These are phyloP conservation scores for Ptilonorhynchus violaceus DNA, from an alignment of 2,113 vertebrate genomes.

Conservation along the genomic window DNA sequence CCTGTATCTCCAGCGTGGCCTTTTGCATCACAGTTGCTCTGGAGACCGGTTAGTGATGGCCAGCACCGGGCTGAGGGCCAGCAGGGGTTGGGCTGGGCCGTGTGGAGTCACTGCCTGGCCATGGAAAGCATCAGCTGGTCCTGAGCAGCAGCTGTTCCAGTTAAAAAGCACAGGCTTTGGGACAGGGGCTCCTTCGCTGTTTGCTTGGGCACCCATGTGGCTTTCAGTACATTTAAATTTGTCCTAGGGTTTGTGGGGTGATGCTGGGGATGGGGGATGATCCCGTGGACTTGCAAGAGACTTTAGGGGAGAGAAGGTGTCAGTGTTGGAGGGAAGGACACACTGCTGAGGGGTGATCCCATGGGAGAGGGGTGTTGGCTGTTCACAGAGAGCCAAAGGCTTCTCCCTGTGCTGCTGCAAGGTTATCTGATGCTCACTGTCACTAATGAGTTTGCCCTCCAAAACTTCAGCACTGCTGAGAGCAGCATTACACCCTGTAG, in stretches of 20 bases:
- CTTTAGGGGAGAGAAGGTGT: not conserved
- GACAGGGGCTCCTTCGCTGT: not conserved
- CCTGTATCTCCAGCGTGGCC: not conserved
- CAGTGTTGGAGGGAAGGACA: not conserved
- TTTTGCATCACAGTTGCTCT: conserved; percentile 61
- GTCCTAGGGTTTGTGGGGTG: not conserved
- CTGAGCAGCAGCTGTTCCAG: conserved; percentile 49
- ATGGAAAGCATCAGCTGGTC: not conserved
- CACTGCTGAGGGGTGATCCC: not conserved
- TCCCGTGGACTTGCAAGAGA: not conserved
- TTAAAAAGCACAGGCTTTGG: not conserved
- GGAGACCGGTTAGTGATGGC: conserved; percentile 35
- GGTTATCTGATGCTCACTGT: not conserved
- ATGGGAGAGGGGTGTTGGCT: not conserved
- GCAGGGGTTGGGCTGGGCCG: conserved; percentile 21
- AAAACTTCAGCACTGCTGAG: not conserved
- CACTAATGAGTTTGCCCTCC: not conserved
- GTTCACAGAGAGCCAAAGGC: not conserved
- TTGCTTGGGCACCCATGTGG: not conserved
- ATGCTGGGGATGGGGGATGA: not conserved
- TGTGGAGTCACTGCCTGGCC: conserved; percentile 54
- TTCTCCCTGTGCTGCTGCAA: not conserved
- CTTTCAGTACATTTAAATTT: not conserved
- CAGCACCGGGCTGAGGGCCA: conserved; percentile 27
- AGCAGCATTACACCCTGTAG: not conserved